Conservation (phyloP, 92 coral and sea anemone species). For the Epizoanthus ramosus region DNA sequence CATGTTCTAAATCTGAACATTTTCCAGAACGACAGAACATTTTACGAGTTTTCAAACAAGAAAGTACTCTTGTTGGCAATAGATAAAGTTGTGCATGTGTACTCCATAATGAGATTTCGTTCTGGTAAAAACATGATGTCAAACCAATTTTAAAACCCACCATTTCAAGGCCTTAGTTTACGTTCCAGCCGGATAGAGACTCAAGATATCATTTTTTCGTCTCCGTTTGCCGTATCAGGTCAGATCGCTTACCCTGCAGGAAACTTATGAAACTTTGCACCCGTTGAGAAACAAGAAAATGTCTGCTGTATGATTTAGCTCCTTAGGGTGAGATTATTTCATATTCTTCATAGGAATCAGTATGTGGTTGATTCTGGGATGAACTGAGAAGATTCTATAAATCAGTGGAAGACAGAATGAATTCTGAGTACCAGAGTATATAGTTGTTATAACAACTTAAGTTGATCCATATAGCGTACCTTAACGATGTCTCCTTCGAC, state of each 20-base stretch:
- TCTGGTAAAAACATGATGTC: no score
- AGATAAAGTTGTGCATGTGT: no score
- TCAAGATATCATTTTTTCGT: neutral
- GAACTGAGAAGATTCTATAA: neutral
- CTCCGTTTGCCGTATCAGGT: neutral
- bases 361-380: constrained; percentile 12
- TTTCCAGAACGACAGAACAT: no score
- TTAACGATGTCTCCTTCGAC: neutral
- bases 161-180: no score
- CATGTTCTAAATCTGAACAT: no score
- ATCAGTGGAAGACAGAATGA: neutral
- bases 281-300: constrained; percentile 18
- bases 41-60: no score
- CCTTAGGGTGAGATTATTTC: neutral
- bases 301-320: constrained; percentile 2
- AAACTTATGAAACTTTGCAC: neutral
- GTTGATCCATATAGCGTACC: constrained; percentile 2
- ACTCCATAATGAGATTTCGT: no score
- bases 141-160: no score
- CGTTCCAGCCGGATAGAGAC: no score
- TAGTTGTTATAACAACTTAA: neutral
- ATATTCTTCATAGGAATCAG: constrained; percentile 1
- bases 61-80: no score
- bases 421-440: neutral
- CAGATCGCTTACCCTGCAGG: constrained; percentile 1